A percentile compares a stretch with the other conserved stretches of the same genome.
Evolutionary conservation across 2,888 invertebrate genomes (phyloP).

Genomic region (Coelopa pilipes): DNA sequence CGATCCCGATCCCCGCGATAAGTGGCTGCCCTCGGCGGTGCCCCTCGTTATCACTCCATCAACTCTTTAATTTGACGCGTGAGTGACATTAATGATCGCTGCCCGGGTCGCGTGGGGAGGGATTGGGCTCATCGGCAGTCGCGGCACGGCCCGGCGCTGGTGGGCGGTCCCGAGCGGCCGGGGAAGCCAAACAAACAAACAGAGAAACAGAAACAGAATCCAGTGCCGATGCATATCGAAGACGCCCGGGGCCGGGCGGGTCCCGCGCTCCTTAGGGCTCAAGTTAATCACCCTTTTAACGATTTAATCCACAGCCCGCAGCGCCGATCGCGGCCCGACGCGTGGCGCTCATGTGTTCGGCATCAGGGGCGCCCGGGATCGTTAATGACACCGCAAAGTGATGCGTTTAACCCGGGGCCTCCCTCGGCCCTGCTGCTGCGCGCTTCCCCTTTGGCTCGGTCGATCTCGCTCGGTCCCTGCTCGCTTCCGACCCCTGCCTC

Average conservation of each 20-base stretch:
- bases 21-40: not conserved
- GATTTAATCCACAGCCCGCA: not conserved
- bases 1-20: not conserved
- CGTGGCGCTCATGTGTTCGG: constrained; percentile 26
- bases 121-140: no score
- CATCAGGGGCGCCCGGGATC: constrained; percentile 1
- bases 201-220: no score
- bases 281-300: constrained; percentile 21
- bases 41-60: constrained; percentile 43
- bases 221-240: no score
- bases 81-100: constrained; percentile 51
- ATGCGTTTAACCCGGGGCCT: not conserved
- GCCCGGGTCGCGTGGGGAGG: no score
- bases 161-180: no score
- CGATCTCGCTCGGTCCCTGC: no score
- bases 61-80: constrained; percentile 55
- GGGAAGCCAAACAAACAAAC: no score
- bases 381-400: constrained; percentile 16
- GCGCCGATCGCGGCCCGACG: not conserved
- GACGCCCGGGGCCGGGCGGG: no score
- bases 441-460: no score
- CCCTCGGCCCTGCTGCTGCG: not conserved
- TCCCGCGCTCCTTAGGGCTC: no score
- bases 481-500: no score
- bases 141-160: no score